Conservation (phyloP, 2,888 invertebrate species). For the Acanthopleura granulata region DNA sequence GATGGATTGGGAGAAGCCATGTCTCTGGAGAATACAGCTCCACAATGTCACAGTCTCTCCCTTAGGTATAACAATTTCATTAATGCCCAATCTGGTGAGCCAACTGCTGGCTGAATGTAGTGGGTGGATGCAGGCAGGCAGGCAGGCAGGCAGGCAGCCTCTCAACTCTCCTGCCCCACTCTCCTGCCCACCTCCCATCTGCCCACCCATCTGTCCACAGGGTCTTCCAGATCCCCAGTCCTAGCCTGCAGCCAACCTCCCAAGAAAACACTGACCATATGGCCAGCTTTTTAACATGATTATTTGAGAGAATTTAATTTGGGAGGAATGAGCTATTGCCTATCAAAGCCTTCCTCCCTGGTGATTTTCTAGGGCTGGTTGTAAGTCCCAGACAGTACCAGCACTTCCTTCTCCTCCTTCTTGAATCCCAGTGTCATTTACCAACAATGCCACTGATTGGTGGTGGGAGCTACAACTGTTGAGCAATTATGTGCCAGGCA, state of each 20-base stretch:
- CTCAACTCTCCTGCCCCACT: too few species aligned
- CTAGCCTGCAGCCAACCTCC: background rate
- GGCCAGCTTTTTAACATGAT: conserved; percentile 10
- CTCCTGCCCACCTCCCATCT: background rate
- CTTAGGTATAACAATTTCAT: conserved; percentile 11
- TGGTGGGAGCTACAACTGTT: too few species aligned
- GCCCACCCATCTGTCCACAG: background rate
- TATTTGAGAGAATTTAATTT: conserved; percentile 8
- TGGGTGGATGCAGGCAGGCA: too few species aligned
- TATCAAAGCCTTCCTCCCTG: background rate
- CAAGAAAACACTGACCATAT: conserved; percentile 13
- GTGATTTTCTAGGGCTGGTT: background rate
- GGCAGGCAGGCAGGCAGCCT: too few species aligned
- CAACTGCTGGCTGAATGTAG: background rate
- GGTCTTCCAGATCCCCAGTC: too few species aligned
- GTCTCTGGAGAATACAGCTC: background rate
- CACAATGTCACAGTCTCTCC: background rate
- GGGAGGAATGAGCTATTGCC: conserved; percentile 9
- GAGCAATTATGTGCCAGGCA: too few species aligned
- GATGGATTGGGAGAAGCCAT: too few species aligned
- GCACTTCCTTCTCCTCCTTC: background rate
- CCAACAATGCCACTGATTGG: conserved; percentile 4
- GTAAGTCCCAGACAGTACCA: too few species aligned
- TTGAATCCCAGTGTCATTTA: background rate
- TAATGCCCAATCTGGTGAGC: background rate